Evolutionary conservation across 2,888 invertebrate species (phyloP), one percentile per base, ranked within the genome.

Genomic region (Agapostemon virescens): DNA sequence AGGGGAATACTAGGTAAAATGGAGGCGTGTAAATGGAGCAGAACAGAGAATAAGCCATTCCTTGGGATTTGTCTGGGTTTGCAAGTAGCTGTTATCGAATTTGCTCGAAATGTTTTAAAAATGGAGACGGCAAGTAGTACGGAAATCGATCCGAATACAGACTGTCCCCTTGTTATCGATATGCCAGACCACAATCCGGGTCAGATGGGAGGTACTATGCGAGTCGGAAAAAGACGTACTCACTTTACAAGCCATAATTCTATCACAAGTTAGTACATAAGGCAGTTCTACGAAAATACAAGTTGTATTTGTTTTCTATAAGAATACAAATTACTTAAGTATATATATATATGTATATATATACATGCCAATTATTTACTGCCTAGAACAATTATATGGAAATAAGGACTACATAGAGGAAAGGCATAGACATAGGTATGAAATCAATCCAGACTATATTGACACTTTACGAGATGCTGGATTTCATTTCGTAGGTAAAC

Each of bases 141-240:
- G 0, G 99, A 99, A 93, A 96, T 97, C 52, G 94, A 96, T 86
- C 95, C 96, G 0, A 93, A 95, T 3, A 96, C 97, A 17, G 93
- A 93, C 49, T 93, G 97, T 92, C 97, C 97, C 42, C 94, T 99
- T 55, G 97, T 99, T 6, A 97, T 99, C 82, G 99, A 99, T 89
- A 99, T 99, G 99, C 99, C 99, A 0, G 99, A 99, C 93, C 98
- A 99, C 93, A 98, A 98, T 92, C 95, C 96, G 0, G 98, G 98
- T 0, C 95, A 96, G 86, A 95, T 98, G 94, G 99, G 99, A 2
- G 99, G 99, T 13, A 99, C 99, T 0, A 99, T 99, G 99, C 94
- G 99, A 79, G 94, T 99, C 67, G 99, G 99, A n/a, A 97, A 96
- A 91, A 95, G 99, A 88, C 95, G 95, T 79, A 99, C 99, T 0